A percentile compares a stretch with the other conserved stretches of the same genome.
These are phyloP conservation scores for Stenodema calcarata DNA, from an alignment of 2,888 invertebrate species.

Conservation along the genomic window DNA sequence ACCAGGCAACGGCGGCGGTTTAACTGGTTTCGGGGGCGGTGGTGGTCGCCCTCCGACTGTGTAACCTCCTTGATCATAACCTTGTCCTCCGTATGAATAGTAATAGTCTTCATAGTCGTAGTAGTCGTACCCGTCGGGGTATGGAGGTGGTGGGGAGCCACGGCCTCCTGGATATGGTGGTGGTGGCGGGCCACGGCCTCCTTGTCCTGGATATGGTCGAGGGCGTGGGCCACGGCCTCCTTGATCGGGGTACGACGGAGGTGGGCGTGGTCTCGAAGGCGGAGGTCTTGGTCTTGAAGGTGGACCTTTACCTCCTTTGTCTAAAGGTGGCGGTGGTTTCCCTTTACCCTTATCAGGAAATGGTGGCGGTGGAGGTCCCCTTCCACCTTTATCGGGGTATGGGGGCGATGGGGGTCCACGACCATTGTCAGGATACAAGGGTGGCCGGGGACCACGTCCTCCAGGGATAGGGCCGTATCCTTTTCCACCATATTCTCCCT, in stretches of 20 bases:
- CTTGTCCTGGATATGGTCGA: background rate
- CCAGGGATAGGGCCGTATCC: background rate
- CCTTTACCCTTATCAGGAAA: background rate
- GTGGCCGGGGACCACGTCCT: background rate
- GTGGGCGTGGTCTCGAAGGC: background rate
- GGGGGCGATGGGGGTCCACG: background rate
- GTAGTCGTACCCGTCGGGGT: background rate
- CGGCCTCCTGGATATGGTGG: conserved; percentile 13
- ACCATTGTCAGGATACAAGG: background rate
- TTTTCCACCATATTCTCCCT: background rate
- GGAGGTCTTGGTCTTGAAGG: background rate
- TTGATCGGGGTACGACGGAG: background rate
- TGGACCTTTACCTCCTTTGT: background rate
- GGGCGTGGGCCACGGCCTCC: conserved; percentile 15
- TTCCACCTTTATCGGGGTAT: background rate
- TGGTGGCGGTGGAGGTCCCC: background rate
- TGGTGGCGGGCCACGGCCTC: conserved; percentile 7
- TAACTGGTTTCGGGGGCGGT: background rate
- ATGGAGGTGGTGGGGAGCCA: background rate
- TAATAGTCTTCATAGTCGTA: conserved; percentile 18
- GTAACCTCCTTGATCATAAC: conserved; percentile 15
- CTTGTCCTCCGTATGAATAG: background rate
- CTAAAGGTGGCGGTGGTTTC: background rate
- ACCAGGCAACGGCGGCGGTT: background rate
- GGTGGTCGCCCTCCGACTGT: background rate